Evolutionary conservation across 2,113 vertebrate species (phyloP).

Genomic region (Spea bombifrons): DNA sequence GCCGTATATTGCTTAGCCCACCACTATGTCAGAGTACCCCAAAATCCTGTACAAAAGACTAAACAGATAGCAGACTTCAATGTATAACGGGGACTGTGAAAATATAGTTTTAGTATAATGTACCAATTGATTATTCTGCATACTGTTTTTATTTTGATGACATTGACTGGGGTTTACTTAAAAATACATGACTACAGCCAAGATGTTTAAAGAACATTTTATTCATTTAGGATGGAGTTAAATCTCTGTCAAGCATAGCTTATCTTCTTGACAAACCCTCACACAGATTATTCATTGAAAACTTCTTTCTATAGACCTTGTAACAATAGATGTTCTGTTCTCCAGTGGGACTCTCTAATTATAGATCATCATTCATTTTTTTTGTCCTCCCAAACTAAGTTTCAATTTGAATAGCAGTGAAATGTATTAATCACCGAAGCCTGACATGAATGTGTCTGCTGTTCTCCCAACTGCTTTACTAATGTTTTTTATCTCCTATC

Average conservation of each 20-base stretch:
- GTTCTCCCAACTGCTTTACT: constrained; percentile 38
- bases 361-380: constrained; percentile 46
- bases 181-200: too few relatives aligned
- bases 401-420: constrained; percentile 37
- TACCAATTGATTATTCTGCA: too few relatives aligned
- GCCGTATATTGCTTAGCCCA: too few relatives aligned
- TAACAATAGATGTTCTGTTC: constrained; percentile 47
- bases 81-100: too few relatives aligned
- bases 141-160: too few relatives aligned
- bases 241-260: constrained; percentile 21
- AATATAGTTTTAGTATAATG: too few relatives aligned
- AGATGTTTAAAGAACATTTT: not conserved
- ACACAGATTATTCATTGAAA: constrained; percentile 28
- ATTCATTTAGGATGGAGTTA: not conserved
- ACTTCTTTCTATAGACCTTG: constrained; percentile 35
- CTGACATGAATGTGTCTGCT: constrained; percentile 38
- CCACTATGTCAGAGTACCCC: too few relatives aligned
- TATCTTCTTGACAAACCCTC: constrained; percentile 29
- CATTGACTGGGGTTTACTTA: too few relatives aligned
- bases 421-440: constrained; percentile 39
- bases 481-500: constrained; percentile 45
- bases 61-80: too few relatives aligned
- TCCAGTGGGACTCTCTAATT: constrained; percentile 43
- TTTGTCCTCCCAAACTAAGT: constrained; percentile 37
- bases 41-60: too few relatives aligned